Percentiles rank a stretch among this genome's conserved stretches.
These are phyloP conservation scores for Caenorhabditis sp. DNA, from an alignment of 2,888 invertebrate species.

Conservation along the genomic window DNA sequence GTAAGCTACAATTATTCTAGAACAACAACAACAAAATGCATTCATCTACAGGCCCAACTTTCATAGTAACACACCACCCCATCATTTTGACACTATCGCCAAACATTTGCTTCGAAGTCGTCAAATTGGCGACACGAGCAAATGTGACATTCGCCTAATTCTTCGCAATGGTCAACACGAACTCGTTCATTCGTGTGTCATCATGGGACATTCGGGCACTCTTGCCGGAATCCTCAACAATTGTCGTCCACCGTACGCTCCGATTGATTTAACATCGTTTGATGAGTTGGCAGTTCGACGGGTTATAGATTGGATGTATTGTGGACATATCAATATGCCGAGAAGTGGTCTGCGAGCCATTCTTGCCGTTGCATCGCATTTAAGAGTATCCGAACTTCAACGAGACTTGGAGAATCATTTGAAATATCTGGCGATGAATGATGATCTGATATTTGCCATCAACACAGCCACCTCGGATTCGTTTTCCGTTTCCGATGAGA, in stretches of 20 bases:
- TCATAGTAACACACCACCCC: too few species aligned
- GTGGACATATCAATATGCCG: constrained; percentile 20
- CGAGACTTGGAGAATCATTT: constrained; percentile 14
- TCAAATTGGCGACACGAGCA: not conserved
- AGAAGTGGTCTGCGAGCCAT: constrained; percentile 3
- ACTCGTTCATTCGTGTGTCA: not conserved
- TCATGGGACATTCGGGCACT: not conserved
- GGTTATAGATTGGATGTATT: constrained; percentile 39
- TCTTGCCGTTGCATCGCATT: constrained; percentile 15
- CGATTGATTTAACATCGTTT: constrained; percentile 19
- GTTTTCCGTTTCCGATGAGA: constrained; percentile 12
- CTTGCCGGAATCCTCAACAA: not conserved
- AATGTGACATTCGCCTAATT: not conserved
- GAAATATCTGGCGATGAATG: not conserved
- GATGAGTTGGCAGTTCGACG: constrained; percentile 14
- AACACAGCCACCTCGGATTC: constrained; percentile 21
- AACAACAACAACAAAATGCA: too few species aligned
- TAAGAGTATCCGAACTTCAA: constrained; percentile 12
- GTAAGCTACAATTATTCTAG: too few species aligned
- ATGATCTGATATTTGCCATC: constrained; percentile 10
- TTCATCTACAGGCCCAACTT: too few species aligned
- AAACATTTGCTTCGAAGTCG: too few species aligned
- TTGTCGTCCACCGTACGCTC: constrained; percentile 18
- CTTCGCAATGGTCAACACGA: constrained; percentile 20
- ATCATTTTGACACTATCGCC: too few species aligned